These are phyloP conservation scores for Mimachlamys varia DNA, from an alignment of 2,888 invertebrate genomes.

Conservation along the genomic window DNA sequence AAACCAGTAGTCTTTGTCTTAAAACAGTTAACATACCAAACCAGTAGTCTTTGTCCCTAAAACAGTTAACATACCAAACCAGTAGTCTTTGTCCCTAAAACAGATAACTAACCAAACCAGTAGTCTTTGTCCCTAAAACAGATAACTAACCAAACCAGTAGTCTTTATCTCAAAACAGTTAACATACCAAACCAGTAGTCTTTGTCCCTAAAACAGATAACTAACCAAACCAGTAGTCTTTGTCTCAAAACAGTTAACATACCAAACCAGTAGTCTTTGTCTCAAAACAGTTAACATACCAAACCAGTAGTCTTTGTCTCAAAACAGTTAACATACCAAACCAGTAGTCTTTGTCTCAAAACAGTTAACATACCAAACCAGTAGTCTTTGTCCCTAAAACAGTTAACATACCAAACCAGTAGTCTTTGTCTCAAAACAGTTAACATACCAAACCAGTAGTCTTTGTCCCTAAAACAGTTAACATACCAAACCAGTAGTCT, in stretches of 20 bases:
- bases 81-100: not conserved
- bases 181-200: not conserved
- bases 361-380: not conserved
- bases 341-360: not conserved
- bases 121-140: not conserved
- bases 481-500: not conserved
- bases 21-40: not conserved
- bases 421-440: not conserved
- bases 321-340: not conserved
- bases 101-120: not conserved
- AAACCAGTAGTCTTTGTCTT: not conserved
- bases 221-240: not conserved
- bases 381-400: not conserved
- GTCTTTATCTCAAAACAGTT: not conserved
- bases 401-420: slow-evolving; percentile 3
- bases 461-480: not conserved
- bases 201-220: not conserved
- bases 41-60: not conserved
- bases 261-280: not conserved
- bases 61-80: not conserved
- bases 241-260: not conserved
- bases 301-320: not conserved
- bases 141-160: not conserved
- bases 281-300: not conserved
- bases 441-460: not conserved